Evolutionary conservation across 2,113 vertebrate genomes (phyloP).

Genomic region (Cephalophus harveyi): DNA sequence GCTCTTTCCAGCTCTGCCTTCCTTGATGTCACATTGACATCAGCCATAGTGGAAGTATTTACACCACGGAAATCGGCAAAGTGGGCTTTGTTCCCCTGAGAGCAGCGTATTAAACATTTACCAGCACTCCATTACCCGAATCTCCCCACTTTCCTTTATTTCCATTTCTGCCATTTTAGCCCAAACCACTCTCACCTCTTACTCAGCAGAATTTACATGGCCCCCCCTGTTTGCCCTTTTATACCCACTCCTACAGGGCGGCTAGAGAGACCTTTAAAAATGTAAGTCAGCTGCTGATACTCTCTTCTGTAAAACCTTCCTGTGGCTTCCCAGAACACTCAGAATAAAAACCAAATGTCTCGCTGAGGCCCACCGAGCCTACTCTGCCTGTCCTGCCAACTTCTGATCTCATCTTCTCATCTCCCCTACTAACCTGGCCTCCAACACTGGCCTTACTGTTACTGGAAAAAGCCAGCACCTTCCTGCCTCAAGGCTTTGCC

Average conservation of each 20-base stretch:
- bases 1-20: background rate
- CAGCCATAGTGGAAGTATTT: background rate
- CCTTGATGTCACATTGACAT: background rate
- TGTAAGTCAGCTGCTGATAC: background rate
- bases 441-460: background rate
- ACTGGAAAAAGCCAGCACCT: background rate
- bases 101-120: background rate
- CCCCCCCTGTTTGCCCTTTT: background rate
- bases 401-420: background rate
- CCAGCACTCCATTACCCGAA: background rate
- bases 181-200: background rate
- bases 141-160: background rate
- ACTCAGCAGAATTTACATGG: background rate
- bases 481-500: background rate
- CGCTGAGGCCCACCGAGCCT: background rate
- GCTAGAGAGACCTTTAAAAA: background rate
- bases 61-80: background rate
- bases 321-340: constrained; percentile 17
- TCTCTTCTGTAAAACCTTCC: background rate
- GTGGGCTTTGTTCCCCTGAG: background rate
- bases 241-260: background rate
- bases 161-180: background rate
- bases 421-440: background rate
- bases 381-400: background rate
- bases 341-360: background rate